Conservation (phyloP, 1,140 invertebrate genomes). For the Saccostrea echinata region DNA sequence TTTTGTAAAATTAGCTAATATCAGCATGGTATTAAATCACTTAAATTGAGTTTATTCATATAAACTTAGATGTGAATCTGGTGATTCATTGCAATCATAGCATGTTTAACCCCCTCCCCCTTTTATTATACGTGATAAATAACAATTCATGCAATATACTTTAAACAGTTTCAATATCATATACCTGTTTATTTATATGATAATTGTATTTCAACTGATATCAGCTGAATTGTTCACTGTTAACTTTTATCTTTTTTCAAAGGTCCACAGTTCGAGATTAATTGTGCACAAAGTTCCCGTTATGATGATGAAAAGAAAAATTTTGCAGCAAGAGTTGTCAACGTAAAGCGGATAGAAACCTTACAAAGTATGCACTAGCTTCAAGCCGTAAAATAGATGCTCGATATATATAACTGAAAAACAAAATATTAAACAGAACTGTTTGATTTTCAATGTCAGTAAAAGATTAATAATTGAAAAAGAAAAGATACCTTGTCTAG, state of each 20-base stretch:
- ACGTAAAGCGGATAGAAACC: neutral
- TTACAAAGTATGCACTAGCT: neutral
- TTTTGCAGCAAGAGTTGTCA: constrained; percentile 15
- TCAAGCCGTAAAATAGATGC: neutral
- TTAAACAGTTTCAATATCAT: too few species aligned
- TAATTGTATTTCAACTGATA: neutral
- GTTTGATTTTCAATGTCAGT: too few species aligned
- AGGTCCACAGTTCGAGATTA: neutral
- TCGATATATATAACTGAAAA: neutral
- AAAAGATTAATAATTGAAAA: too few species aligned
- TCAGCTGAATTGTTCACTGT: neutral
- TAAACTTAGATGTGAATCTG: too few species aligned
- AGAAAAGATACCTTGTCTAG: too few species aligned
- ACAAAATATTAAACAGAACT: neutral
- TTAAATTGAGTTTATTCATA: too few species aligned
- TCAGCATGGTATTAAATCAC: too few species aligned
- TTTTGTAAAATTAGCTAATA: too few species aligned
- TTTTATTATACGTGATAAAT: too few species aligned
- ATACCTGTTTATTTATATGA: neutral
- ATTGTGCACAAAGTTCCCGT: neutral
- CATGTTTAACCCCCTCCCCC: too few species aligned
- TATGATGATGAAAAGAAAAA: constrained; percentile 8
- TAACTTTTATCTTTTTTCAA: neutral
- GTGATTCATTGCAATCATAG: too few species aligned
- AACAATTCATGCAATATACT: too few species aligned